phyloP scores from a whole-genome alignment of 2,888 invertebrate species.

The Chorisops tibialis region DNA sequence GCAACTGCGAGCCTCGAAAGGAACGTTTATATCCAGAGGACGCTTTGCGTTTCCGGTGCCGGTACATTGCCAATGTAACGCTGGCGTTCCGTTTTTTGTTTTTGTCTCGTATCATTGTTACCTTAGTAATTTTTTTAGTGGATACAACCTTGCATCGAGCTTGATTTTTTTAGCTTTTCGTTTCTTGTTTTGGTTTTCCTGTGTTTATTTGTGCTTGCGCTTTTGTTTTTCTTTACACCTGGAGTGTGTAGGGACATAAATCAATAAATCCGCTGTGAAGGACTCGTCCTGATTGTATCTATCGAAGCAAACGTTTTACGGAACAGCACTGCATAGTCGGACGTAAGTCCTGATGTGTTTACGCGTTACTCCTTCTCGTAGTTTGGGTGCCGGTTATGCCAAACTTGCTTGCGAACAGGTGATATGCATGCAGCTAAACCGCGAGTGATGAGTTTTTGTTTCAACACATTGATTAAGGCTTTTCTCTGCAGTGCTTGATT shows the following conservation, averaged over 20 bases:
- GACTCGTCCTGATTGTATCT: background rate
- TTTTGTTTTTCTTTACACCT: slow-evolving; percentile 9
- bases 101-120: background rate
- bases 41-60: slow-evolving; percentile 15
- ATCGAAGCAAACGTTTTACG: no score
- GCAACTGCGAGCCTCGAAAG: background rate
- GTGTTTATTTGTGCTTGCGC: background rate
- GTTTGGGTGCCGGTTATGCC: no score
- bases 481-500: background rate
- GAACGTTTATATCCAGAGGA: background rate
- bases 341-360: no score
- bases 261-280: background rate
- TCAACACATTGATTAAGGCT: background rate
- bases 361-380: no score
- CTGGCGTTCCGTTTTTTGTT: background rate
- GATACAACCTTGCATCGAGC: background rate
- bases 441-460: background rate
- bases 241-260: slow-evolving; percentile 7
- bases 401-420: no score
- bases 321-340: no score
- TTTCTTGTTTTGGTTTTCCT: slow-evolving; percentile 3
- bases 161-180: background rate
- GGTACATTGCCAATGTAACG: background rate
- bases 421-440: background rate
- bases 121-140: background rate